Base-by-base conservation (phyloP, 2,888 invertebrate genomes). In the Tholera decimalis region DNA sequence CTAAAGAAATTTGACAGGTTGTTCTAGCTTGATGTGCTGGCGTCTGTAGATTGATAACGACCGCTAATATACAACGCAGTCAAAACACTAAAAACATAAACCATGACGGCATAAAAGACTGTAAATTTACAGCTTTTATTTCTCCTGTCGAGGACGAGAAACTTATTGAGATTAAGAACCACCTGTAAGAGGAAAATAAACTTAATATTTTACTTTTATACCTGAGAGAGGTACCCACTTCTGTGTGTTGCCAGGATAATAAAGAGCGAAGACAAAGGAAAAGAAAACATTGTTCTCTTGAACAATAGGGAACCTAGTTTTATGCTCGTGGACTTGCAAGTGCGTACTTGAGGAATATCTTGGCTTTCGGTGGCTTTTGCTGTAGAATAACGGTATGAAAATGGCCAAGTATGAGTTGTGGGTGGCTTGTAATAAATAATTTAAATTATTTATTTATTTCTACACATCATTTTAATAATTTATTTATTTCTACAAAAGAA, bases 241-340 rank as follows among this genome's bases (percentile, higher is more conserved):
- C 22, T 63, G 46, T 49, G 41, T 61, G 41, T 37, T 35, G 60
- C 58, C 26, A 66, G 65, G 72, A 68, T 77, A 73, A 80, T 72
- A 58, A 80, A 80, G 60, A 47, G 58, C 24, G 24, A 49, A 57
- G 54, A 77, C 77, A 79, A 66, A 73, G 47, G 65, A 13, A 41
- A 77, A 67, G 77, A 49, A 68, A 72, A 77, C 78, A 73, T 62
- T 77, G 78, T 79, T 68, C 64, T 53, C 37, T 58, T n/a, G 2
- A 80, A 78, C 78, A 78, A 78, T 55, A 72, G 59, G 47, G 24
- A 54, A 80, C 44, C 67, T 46, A 50, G 63, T 60, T 69, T 75
- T 59, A 70, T 59, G 46, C 33, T 55, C 46, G 46, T 37, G 13
- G 61, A 46, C 41, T 46, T 43, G 9, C 24, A 39, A 76, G 70